Conservation (phyloP, 2,797 vertebrate genomes). For the Aldrovandia affinis region DNA sequence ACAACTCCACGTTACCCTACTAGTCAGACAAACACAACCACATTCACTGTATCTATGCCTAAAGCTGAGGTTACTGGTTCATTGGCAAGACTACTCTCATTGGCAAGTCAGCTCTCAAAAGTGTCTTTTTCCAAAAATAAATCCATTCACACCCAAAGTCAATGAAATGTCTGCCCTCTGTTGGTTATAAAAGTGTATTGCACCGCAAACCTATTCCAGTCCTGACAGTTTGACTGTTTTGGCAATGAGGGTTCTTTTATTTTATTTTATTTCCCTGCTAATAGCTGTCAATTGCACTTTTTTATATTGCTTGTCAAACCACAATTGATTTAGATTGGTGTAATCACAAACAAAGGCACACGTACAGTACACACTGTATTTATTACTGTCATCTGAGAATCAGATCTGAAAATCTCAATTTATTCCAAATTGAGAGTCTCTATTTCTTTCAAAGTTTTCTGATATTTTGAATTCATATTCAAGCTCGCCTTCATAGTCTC, state of each 20-base stretch:
- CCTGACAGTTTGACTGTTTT: constrained; percentile 6
- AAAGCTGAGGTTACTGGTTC: constrained; percentile 60
- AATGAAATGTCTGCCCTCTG: constrained; percentile 39
- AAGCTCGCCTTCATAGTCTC: constrained; percentile 49
- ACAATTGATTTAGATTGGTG: not conserved
- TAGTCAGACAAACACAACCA: constrained; percentile 73
- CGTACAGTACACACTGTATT: not conserved
- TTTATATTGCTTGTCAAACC: not conserved
- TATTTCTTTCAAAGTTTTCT: not conserved
- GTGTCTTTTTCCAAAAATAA: constrained; percentile 22
- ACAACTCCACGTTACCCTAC: constrained; percentile 83
- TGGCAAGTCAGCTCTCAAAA: constrained; percentile 33
- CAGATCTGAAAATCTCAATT: constrained; percentile 9
- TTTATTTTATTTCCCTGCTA: constrained; percentile 9
- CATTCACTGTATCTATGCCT: constrained; percentile 61
- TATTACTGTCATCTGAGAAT: constrained; percentile 38
- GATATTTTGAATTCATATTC: constrained; percentile 14
- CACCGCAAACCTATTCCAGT: constrained; percentile 24
- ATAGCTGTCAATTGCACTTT: constrained; percentile 18
- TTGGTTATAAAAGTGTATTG: constrained; percentile 33
- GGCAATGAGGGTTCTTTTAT: not conserved
- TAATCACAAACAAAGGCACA: constrained; percentile 16
- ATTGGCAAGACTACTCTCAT: constrained; percentile 64
- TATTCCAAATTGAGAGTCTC: constrained; percentile 8
- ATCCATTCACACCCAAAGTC: constrained; percentile 33